Base-by-base conservation (phyloP, 2,797 vertebrate genomes). In the Craterocephalus amniculus region DNA sequence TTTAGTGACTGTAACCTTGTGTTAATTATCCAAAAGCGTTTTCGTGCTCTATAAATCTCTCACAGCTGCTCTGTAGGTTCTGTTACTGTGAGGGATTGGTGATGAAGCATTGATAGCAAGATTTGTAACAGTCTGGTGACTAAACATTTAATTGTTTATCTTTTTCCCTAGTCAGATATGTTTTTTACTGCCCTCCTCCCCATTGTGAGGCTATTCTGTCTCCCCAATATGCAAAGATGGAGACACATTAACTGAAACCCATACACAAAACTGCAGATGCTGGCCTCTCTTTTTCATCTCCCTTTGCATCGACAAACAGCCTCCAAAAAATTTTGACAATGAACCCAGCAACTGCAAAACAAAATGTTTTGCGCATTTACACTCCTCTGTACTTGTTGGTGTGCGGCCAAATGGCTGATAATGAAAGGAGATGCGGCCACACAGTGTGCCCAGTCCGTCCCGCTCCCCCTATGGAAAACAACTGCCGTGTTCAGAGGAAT, bases 391-490 rank as follows among this genome's bases (percentile, higher is more conserved):
- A 78, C n/a, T 11, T 52, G 26, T 80, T 70, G 60, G 22, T 64
- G 51, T 66, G 78, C 34, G 49, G 68, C 60, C 67, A 72, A 79
- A 86, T 72, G 73, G 76, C 78, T 70, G 69, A 61, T 84, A 71
- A 89, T 90, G 84, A 86, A 38, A 68, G 59, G 65, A 61, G 72
- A 78, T 64, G 71, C 2, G 10, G 35, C 64, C 57, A 67, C 66
- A 69, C 51, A 7, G 38, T 68, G 52, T 85, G 71, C 58, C 18
- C 34, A 59, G 77, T 80, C 72, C 59, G 70, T 63, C 24, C 56
- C 66, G 61, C 67, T 77, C 65, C 73, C 74, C 45, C 57, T 71
- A 55, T 63, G 68, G 58, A 66, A 75, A 82, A 81, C 49, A 60
- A 64, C 68, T 54, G 51, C 31, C n/a, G 70, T 74, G 63, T 79